These are phyloP conservation scores for Aelia acuminata DNA, from an alignment of 2,888 invertebrate genomes.

Conservation along the genomic window DNA sequence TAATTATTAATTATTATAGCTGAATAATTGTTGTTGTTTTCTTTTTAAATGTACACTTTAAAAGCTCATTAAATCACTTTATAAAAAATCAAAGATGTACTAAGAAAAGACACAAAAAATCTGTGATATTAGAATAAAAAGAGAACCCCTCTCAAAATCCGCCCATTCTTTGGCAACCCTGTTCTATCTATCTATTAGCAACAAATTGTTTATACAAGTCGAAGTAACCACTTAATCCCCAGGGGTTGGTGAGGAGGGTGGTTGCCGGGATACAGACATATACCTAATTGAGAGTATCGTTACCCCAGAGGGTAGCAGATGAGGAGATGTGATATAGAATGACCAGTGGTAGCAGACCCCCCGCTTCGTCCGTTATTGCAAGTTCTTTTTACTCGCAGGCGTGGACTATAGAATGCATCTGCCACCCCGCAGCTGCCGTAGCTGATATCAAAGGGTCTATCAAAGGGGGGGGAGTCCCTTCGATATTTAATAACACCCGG, in stretches of 20 bases:
- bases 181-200: too few relatives aligned
- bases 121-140: too few relatives aligned
- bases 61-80: too few relatives aligned
- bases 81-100: too few relatives aligned
- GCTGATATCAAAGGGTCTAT: slow-evolving; percentile 28
- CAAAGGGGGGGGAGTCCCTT: background rate
- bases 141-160: too few relatives aligned
- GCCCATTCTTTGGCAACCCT: too few relatives aligned
- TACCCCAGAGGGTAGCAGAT: background rate
- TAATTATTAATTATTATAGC: too few relatives aligned
- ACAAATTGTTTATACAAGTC: too few relatives aligned
- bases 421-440: slow-evolving; percentile 5
- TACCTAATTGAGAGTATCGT: background rate
- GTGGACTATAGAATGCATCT: slow-evolving; percentile 37
- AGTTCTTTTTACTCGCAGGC: slow-evolving; percentile 22
- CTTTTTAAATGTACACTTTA: too few relatives aligned
- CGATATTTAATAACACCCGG: slow-evolving; percentile 7
- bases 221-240: background rate
- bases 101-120: too few relatives aligned
- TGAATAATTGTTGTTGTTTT: too few relatives aligned
- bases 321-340: background rate
- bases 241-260: too few relatives aligned
- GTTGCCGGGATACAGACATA: background rate
- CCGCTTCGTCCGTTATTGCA: slow-evolving; percentile 35
- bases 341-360: slow-evolving; percentile 4